Conservation (phyloP, 1,140 invertebrate species). For the Drosophila kurseongensis region DNA sequence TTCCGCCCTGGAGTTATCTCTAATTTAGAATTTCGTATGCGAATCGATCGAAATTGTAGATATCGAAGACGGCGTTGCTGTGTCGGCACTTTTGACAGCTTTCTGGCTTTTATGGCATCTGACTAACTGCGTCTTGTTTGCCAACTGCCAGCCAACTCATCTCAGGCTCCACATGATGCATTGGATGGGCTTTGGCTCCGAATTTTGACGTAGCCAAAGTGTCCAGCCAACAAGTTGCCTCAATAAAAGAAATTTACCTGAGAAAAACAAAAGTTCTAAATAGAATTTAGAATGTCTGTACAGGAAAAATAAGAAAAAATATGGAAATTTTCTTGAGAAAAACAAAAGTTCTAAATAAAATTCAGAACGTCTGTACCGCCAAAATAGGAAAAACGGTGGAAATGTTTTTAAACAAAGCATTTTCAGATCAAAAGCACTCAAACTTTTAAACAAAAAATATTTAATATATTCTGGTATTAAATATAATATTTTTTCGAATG, state of each 20-base stretch:
- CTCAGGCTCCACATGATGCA: constrained; percentile 2
- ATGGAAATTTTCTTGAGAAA: constrained; percentile 20
- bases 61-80: not conserved
- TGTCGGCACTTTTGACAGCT: constrained; percentile 58
- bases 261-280: constrained; percentile 52
- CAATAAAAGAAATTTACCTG: constrained; percentile 48
- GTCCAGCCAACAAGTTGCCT: constrained; percentile 40
- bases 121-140: constrained; percentile 35
- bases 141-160: constrained; percentile 1
- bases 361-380: no score
- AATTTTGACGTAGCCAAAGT: not conserved
- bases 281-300: no score
- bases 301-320: no score
- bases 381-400: no score
- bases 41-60: not conserved
- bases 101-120: constrained; percentile 36
- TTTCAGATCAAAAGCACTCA: no score
- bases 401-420: no score
- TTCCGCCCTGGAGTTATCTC: not conserved
- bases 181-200: not conserved
- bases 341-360: constrained; percentile 41
- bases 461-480: no score
- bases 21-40: constrained; percentile 12
- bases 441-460: no score
- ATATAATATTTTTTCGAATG: no score